Percentiles rank a stretch among this genome's conserved stretches.
phyloP scores from a whole-genome alignment of 2,888 invertebrate species.

The Selenia dentaria region DNA sequence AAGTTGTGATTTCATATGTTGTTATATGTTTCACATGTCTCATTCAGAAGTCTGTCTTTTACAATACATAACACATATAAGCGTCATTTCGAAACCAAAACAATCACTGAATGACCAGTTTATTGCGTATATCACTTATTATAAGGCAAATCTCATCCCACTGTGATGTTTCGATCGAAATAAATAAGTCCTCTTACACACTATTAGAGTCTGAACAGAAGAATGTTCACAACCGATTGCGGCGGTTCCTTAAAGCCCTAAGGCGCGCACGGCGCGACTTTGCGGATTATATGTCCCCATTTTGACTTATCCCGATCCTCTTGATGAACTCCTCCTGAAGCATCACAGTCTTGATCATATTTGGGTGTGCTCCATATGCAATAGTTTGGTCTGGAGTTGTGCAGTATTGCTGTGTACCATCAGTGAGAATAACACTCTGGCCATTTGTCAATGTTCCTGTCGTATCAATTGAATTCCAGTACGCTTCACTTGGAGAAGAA shows the following conservation, averaged over 20 bases:
- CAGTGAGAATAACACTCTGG: constrained; percentile 71
- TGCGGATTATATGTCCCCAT: constrained; percentile 82
- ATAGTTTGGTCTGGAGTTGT: constrained; percentile 68
- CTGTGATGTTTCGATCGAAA: constrained; percentile 76
- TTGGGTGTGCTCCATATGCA: constrained; percentile 70
- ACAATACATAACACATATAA: constrained; percentile 65
- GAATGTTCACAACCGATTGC: constrained; percentile 80
- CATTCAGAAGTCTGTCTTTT: constrained; percentile 25
- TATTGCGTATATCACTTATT: constrained; percentile 59
- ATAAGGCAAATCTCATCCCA: constrained; percentile 50
- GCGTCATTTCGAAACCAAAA: constrained; percentile 63
- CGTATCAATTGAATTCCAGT: constrained; percentile 94
- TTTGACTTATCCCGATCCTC: constrained; percentile 81
- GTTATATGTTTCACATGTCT: not conserved
- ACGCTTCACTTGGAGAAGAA: constrained; percentile 96
- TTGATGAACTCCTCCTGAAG: constrained; percentile 82
- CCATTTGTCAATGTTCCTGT: constrained; percentile 83
- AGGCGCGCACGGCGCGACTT: constrained; percentile 80
- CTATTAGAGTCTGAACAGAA: constrained; percentile 77
- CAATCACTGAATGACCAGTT: constrained; percentile 50
- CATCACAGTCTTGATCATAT: constrained; percentile 81
- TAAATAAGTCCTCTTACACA: constrained; percentile 82
- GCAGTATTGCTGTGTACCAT: constrained; percentile 72
- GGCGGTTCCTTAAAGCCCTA: constrained; percentile 78
- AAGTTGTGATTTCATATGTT: not conserved